Evolutionary conservation across 2,113 vertebrate genomes (phyloP).

Genomic region (Leuciscus idus): DNA sequence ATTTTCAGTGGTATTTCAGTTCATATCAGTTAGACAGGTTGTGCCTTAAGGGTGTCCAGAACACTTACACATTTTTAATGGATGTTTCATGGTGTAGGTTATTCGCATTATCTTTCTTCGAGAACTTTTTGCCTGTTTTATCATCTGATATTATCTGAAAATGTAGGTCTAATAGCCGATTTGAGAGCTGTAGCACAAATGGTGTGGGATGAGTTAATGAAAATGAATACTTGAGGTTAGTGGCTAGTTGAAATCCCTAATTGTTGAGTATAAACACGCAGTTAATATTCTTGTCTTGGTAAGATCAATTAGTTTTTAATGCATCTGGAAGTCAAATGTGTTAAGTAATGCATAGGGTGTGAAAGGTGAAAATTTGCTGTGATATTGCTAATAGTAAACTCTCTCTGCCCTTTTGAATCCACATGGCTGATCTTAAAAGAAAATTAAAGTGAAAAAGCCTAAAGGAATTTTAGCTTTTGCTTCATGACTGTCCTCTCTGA

Average conservation of each 20-base stretch:
- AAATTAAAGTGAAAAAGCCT: neutral
- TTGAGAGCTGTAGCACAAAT: neutral
- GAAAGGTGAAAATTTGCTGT: neutral
- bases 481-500: neutral
- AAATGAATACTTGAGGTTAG: neutral
- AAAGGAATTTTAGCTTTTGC: neutral
- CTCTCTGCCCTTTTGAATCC: neutral
- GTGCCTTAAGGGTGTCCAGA: slow-evolving; percentile 8
- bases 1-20: slow-evolving; percentile 33
- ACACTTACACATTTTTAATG: neutral
- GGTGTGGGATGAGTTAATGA: neutral
- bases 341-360: neutral
- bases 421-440: neutral
- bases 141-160: neutral
- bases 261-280: neutral
- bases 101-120: neutral
- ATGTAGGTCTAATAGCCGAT: neutral
- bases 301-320: neutral
- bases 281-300: neutral
- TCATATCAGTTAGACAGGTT: slow-evolving; percentile 31
- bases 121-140: neutral
- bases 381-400: neutral
- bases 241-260: neutral
- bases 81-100: slow-evolving; percentile 20
- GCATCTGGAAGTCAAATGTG: neutral